phyloP scores from a whole-genome alignment of 2,888 invertebrate species.

The Brachylomia viminalis region DNA sequence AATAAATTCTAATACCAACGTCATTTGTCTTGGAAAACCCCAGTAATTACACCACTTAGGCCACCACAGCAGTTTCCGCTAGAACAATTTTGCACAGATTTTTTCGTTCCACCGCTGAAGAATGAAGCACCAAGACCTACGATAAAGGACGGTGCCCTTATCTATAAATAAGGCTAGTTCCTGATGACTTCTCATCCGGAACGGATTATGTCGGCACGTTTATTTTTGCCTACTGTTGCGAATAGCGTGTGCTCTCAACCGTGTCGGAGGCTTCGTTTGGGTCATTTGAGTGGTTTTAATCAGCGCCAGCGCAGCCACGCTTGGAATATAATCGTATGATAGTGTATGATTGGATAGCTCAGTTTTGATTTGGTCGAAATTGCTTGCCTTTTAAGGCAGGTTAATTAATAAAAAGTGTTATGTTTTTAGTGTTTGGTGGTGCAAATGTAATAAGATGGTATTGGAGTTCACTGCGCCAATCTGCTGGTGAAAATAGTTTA shows the following conservation, averaged over 20 bases:
- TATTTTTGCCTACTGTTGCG: conserved; percentile 64
- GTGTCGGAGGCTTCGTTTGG: conserved; percentile 59
- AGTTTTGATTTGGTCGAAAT: conserved; percentile 58
- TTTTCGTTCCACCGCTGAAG: conserved; percentile 60
- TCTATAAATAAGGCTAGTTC: conserved; percentile 76
- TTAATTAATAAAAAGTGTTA: conserved; percentile 30
- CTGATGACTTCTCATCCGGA: conserved; percentile 75
- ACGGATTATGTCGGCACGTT: conserved; percentile 67
- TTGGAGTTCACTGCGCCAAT: neutral
- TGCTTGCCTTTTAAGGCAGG: conserved; percentile 44
- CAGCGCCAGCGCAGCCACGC: conserved; percentile 57
- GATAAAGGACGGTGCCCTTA: conserved; percentile 80
- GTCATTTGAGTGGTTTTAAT: conserved; percentile 63
- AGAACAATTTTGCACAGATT: conserved; percentile 63
- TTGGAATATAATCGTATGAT: conserved; percentile 57
- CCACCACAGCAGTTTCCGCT: conserved; percentile 19
- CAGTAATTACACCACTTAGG: neutral
- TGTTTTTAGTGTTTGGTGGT: conserved; percentile 5
- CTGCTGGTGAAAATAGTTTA: too few relatives aligned
- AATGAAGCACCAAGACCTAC: conserved; percentile 65
- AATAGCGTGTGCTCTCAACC: conserved; percentile 58
- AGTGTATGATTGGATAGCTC: conserved; percentile 53
- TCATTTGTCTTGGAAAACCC: conserved; percentile 24
- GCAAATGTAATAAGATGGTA: neutral
- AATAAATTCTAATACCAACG: conserved; percentile 17